Evolutionary conservation across 2,113 vertebrate genomes (phyloP), one percentile per base, ranked within the genome.

Genomic region (Poeciliopsis occidentalis): DNA sequence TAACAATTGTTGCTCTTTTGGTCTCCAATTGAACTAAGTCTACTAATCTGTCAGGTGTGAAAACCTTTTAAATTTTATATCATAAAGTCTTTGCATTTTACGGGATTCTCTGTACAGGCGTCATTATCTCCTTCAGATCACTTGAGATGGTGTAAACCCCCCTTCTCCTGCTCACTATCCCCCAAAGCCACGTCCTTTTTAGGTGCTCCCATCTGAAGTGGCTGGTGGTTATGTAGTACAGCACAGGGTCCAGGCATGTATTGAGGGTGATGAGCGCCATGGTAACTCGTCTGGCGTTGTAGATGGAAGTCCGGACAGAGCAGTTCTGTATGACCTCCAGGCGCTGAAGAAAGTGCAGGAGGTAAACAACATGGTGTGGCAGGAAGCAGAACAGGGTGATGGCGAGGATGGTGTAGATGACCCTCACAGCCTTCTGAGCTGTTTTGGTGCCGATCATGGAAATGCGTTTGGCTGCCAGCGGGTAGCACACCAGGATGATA

Each of bases 301-400:
- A 85, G 76, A 95, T 93, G 19, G 22, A 15, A 4, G 0, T 12
- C 4, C 69, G 27, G 0, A 73, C 0, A 0, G 41, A 3, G 81
- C 89, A 79, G 77, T 78, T 64, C 41, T 24, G 54, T 54, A 95
- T 94, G 2, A 90, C 0, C 0, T 31, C 12, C 19, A 60, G 2
- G 4, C 91, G 92, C 26, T 72, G 69, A 0, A 96, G 75, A 0
- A 96, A 71, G 37, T 94, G 89, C 64, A 96, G 81, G 39, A 96
- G 79, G 74, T 95, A 94, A 0, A 93, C 83, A 3, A 95, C 22
- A 0, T 93, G 92, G 15, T 91, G 93, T 0, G 94, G 95, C 29
- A 95, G 69, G 72, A 97, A 96, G 92, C 96, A 97, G 57, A 96
- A 12, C n/a, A 92, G 24, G 0, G 90, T 96, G 73, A 97, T 96